Conservation (phyloP, 2,888 invertebrate species). For the Furcula furcula region DNA sequence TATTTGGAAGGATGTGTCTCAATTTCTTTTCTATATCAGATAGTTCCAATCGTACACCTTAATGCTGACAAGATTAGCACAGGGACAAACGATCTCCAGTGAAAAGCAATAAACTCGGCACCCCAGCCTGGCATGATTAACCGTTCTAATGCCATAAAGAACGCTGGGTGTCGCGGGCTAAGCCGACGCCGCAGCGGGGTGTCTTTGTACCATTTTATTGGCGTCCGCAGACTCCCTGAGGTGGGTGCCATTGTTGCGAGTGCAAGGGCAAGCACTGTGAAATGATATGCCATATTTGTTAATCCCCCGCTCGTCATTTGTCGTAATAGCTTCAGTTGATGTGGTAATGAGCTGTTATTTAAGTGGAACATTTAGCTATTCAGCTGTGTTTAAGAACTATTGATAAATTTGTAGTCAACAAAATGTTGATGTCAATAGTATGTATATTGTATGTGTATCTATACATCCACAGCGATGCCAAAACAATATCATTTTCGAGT, state of each 20-base stretch:
- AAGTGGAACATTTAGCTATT: no score
- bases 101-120: slow-evolving; percentile 61
- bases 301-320: slow-evolving; percentile 42
- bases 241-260: slow-evolving; percentile 43
- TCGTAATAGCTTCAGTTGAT: slow-evolving; percentile 19
- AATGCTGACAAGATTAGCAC: slow-evolving; percentile 25
- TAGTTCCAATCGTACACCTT: slow-evolving; percentile 5
- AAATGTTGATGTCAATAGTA: no score
- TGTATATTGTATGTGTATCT: no score
- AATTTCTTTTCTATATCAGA: no score
- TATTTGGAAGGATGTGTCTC: no score
- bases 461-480: no score
- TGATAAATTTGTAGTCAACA: no score
- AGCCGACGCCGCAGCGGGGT: slow-evolving; percentile 47
- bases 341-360: not conserved
- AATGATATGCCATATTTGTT: slow-evolving; percentile 58
- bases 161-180: slow-evolving; percentile 22
- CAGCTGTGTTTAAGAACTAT: no score
- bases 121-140: slow-evolving; percentile 57
- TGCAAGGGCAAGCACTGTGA: slow-evolving; percentile 34
- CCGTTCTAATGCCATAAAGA: slow-evolving; percentile 60
- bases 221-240: slow-evolving; percentile 55
- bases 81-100: slow-evolving; percentile 29
- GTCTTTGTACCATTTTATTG: slow-evolving; percentile 61
- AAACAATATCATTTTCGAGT: no score